Evolutionary conservation across 2,113 vertebrate species (phyloP), one percentile per base, ranked within the genome.

Genomic region (Gymnocephalus cernua): DNA sequence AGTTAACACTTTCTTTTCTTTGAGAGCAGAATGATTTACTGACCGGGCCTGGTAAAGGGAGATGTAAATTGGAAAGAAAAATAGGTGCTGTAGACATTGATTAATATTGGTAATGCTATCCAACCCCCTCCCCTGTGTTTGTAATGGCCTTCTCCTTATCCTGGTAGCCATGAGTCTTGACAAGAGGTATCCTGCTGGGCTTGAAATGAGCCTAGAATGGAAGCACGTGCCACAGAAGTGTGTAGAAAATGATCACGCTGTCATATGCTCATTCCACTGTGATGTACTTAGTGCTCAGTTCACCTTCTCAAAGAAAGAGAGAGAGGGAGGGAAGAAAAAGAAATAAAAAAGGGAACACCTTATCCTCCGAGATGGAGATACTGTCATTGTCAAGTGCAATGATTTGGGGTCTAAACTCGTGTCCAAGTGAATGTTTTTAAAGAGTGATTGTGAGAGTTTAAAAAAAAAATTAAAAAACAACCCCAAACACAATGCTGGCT

Each of bases 61-160:
- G 95, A 96, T 96, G 96, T 95, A 97, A 96, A 97, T 97, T 96
- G 95, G 93, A 91, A 96, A 97, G 96, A 97, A 96, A 96, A 97
- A 93, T 93, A 85, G 95, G 95, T 93, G 93, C 93, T 92, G 94
- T 51, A 81, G 97, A 97, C 96, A 95, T 96, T 98, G 97, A 98
- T 98, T 97, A 97, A 98, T 98, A 98, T 97, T 97, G 95, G 96
- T 97, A 97, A 98, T 97, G 96, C 94, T 96, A 95, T 95, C 95
- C 77, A 53, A 61, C 62, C 77, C 64, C 63, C 63, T 54, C 74
- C 59, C 32, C 64, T 92, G 93, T 96, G 96, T 96, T 96, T 96
- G 96, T 97, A 97, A 97, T 97, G 96, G 96, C 95, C 95, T 95
- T 95, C 95, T 96, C 96, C 94, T 95, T 96, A 68, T 96, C 96